These are phyloP conservation scores for Pogona vitticeps DNA, from an alignment of 2,113 vertebrate species.

Conservation along the genomic window DNA sequence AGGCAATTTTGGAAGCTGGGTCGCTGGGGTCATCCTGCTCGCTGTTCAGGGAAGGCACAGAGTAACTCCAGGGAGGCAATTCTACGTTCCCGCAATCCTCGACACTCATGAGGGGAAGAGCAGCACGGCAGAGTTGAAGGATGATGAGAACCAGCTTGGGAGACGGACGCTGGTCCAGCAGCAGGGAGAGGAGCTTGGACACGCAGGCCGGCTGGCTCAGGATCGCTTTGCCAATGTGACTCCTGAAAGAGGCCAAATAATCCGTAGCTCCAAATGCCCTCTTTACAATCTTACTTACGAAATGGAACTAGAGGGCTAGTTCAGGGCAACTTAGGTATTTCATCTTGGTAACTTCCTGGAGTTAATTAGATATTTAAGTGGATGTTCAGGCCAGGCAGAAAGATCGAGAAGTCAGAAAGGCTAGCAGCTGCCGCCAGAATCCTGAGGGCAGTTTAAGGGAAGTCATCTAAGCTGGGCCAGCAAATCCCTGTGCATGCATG, in stretches of 20 bases:
- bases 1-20: constrained; percentile 95
- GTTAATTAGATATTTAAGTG: no score
- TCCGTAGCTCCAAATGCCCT: not conserved
- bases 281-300: not conserved
- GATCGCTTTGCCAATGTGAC: constrained; percentile 97
- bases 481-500: no score
- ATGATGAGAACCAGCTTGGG: constrained; percentile 98
- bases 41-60: constrained; percentile 88
- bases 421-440: not conserved
- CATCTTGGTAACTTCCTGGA: no score
- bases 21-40: constrained; percentile 94
- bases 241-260: constrained; percentile 75
- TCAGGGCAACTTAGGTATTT: not conserved
- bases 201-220: constrained; percentile 98
- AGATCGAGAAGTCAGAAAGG: not conserved
- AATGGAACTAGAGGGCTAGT: not conserved
- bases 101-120: constrained; percentile 96
- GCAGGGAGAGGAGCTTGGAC: constrained; percentile 94
- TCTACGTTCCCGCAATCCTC: constrained; percentile 97
- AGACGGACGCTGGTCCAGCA: constrained; percentile 95
- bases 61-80: constrained; percentile 95
- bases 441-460: no score
- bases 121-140: constrained; percentile 93
- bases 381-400: not conserved
- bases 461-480: no score